Evolutionary conservation across 2,113 vertebrate species (phyloP).

Genomic region (Panthera uncia): DNA sequence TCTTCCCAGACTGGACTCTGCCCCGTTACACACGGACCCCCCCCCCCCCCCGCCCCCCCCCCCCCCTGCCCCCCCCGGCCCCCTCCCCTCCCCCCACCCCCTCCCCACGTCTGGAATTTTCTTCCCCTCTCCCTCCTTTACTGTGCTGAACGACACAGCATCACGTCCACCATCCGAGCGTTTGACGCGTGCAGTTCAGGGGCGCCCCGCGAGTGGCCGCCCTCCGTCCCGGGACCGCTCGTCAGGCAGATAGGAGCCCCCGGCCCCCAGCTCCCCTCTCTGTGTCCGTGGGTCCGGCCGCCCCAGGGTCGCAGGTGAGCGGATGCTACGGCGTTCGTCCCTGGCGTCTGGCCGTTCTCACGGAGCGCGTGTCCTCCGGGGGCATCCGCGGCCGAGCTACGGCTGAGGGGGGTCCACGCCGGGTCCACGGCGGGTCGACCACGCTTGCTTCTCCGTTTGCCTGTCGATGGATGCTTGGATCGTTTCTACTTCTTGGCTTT

Average conservation of each 20-base stretch:
- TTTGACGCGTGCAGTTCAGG: not conserved
- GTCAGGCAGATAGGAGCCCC: not conserved
- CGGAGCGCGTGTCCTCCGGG: not conserved
- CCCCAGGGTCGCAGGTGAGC: rapidly evolving
- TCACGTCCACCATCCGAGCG: not conserved
- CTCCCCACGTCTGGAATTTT: not conserved
- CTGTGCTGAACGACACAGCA: not conserved
- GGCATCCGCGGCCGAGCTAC: rapidly evolving
- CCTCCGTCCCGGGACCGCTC: not conserved
- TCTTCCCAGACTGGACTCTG: not conserved
- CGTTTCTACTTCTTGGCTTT: rapidly evolving
- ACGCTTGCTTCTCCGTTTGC: rapidly evolving
- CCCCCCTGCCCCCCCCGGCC: rapidly evolving
- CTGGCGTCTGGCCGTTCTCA: rapidly evolving
- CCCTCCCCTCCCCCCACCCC: rapidly evolving
- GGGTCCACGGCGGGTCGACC: rapidly evolving
- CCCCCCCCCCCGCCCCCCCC: rapidly evolving
- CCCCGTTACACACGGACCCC: rapidly evolving
- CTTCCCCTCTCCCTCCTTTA: not conserved
- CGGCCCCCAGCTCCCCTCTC: not conserved
- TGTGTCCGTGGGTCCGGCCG: not conserved
- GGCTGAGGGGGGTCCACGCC: not conserved
- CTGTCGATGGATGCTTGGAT: rapidly evolving
- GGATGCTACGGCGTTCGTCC: rapidly evolving
- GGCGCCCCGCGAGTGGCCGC: not conserved